These are phyloP conservation scores for Physeter macrocephalus DNA, from an alignment of 2,113 vertebrate genomes.

Conservation along the genomic window DNA sequence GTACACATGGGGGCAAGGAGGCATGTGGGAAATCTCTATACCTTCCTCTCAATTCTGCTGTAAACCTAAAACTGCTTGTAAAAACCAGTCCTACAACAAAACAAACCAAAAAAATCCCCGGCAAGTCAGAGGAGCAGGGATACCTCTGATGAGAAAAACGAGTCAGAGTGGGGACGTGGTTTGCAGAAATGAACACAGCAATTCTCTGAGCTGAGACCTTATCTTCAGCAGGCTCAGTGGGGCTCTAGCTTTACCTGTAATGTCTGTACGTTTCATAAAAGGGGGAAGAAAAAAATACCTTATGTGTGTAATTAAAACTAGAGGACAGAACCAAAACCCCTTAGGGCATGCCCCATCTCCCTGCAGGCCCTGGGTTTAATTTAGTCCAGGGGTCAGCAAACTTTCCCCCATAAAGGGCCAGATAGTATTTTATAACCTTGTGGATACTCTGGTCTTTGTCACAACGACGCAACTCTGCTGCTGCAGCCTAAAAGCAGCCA, in stretches of 20 bases:
- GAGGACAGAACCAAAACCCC: not conserved
- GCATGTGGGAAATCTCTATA: not conserved
- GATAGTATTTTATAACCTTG: accelerated
- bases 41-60: not conserved
- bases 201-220: not conserved
- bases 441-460: not conserved
- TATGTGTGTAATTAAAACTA: not conserved
- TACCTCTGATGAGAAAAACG: accelerated
- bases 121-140: not conserved
- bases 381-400: not conserved
- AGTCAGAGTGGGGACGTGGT: accelerated
- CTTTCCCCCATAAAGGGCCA: not conserved
- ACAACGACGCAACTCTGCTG: not conserved
- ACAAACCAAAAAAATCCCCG: not conserved
- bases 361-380: accelerated
- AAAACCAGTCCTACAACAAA: not conserved
- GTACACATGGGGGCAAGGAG: too few relatives aligned
- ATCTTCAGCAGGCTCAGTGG: accelerated
- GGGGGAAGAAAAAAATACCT: not conserved
- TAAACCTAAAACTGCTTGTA: not conserved
- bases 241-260: not conserved
- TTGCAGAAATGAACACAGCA: not conserved
- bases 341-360: accelerated
- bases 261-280: not conserved
- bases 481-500: accelerated